Conservation (phyloP, 2,113 vertebrate species). For the Pseudopodoces humilis region DNA sequence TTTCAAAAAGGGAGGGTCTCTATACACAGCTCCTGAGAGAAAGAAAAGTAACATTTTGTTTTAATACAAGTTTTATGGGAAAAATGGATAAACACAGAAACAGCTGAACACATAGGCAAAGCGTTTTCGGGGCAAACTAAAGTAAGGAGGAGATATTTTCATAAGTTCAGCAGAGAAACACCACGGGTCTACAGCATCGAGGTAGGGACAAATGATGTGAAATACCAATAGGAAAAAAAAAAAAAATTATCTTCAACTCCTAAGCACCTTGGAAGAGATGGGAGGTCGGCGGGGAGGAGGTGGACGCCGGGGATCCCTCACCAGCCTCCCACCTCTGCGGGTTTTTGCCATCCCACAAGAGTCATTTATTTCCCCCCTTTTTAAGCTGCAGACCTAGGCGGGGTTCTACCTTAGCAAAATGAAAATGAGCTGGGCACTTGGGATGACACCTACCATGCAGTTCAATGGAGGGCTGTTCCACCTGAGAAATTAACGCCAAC, state of each 20-base stretch:
- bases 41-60: slow-evolving; percentile 81
- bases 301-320: neutral
- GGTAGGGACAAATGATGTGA: neutral
- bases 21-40: slow-evolving; percentile 77
- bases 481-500: neutral
- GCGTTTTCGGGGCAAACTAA: slow-evolving; percentile 59
- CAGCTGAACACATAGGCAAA: slow-evolving; percentile 38
- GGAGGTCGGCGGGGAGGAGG: neutral
- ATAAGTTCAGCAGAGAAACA: slow-evolving; percentile 59
- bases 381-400: neutral
- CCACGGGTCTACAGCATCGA: neutral
- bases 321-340: neutral
- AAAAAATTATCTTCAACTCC: neutral
- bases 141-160: slow-evolving; percentile 53
- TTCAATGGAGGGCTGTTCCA: neutral
- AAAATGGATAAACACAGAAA: slow-evolving; percentile 71
- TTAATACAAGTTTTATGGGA: slow-evolving; percentile 82
- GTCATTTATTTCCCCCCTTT: neutral
- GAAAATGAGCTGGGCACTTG: neutral
- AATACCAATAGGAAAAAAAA: neutral
- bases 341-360: neutral
- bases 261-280: slow-evolving; percentile 13
- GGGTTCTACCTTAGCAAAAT: neutral
- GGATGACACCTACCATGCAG: neutral
- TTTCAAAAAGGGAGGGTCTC: slow-evolving; percentile 87